phyloP scores from a whole-genome alignment of 2,888 invertebrate genomes.

The Athalia circularis region DNA sequence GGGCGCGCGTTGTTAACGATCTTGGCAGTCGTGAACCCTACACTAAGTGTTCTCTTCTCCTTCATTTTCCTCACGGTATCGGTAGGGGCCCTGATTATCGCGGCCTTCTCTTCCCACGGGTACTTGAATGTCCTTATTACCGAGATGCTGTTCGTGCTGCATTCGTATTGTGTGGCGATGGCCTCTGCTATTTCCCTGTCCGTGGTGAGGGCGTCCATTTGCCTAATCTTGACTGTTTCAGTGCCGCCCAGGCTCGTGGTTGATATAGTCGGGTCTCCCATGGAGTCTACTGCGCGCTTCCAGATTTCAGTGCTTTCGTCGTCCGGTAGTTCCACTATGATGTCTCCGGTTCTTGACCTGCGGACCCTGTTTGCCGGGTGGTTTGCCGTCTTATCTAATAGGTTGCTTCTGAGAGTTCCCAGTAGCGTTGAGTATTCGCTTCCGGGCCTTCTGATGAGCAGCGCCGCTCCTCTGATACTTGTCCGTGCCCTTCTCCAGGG shows the following conservation, averaged over 20 bases:
- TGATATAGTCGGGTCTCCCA: not conserved
- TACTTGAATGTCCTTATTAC: not conserved
- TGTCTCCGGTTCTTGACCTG: not conserved
- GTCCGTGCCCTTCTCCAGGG: too few species aligned
- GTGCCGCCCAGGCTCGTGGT: not conserved
- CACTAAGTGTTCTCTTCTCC: not conserved
- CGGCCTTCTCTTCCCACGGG: slow-evolving; percentile 6
- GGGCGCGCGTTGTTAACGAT: not conserved
- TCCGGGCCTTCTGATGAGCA: too few species aligned
- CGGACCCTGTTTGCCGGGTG: not conserved
- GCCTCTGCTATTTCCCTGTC: not conserved
- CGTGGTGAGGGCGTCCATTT: not conserved
- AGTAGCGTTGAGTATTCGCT: too few species aligned
- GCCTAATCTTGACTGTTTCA: not conserved
- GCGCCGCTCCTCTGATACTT: not conserved
- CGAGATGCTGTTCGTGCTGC: too few species aligned
- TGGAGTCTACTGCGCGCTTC: not conserved
- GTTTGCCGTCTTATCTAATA: too few species aligned
- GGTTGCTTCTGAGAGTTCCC: too few species aligned
- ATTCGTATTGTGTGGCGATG: not conserved
- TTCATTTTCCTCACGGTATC: not conserved
- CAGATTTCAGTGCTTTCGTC: not conserved
- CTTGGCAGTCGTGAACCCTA: not conserved
- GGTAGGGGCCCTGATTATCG: not conserved
- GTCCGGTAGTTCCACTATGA: not conserved